Conservation (phyloP, 1,140 invertebrate species). For the Zaprionus inermis region DNA sequence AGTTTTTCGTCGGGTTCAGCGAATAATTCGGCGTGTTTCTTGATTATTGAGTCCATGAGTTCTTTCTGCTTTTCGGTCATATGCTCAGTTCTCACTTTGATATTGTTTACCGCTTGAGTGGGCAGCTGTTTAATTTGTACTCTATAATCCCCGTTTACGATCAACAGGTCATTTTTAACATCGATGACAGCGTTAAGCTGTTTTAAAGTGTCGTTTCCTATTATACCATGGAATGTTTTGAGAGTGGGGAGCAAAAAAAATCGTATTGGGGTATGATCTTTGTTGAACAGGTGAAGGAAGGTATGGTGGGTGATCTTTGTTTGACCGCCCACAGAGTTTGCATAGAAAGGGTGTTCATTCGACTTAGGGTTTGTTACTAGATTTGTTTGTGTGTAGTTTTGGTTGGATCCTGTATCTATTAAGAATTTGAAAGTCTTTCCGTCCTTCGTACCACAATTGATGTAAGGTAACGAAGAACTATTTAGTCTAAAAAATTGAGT, state of each 20-base stretch:
- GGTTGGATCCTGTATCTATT: slow-evolving; percentile 39
- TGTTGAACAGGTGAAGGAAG: background rate
- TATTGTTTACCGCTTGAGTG: slow-evolving; percentile 1
- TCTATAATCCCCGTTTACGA: background rate
- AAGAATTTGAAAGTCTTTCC: slow-evolving; percentile 40
- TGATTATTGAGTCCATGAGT: background rate
- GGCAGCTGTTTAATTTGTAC: background rate
- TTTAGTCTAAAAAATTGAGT: slow-evolving; percentile 16
- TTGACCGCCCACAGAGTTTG: slow-evolving; percentile 7
- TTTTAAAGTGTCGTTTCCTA: background rate
- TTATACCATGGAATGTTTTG: background rate
- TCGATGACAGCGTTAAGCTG: slow-evolving; percentile 5
- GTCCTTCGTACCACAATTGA: slow-evolving; percentile 8
- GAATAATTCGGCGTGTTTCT: background rate
- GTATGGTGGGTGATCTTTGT: background rate
- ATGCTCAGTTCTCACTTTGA: slow-evolving; percentile 1
- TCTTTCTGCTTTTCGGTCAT: slow-evolving; percentile 5
- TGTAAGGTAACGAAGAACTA: slow-evolving; percentile 35
- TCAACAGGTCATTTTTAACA: background rate
- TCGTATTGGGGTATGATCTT: background rate
- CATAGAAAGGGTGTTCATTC: slow-evolving; percentile 3
- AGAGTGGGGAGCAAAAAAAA: slow-evolving; percentile 8
- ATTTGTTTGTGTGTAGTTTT: slow-evolving; percentile 27
- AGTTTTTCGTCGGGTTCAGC: slow-evolving; percentile 5
- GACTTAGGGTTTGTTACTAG: background rate